Evolutionary conservation across 2,113 vertebrate species (phyloP), one percentile per base, ranked within the genome.

Genomic region (Gymnorhina tibicen): DNA sequence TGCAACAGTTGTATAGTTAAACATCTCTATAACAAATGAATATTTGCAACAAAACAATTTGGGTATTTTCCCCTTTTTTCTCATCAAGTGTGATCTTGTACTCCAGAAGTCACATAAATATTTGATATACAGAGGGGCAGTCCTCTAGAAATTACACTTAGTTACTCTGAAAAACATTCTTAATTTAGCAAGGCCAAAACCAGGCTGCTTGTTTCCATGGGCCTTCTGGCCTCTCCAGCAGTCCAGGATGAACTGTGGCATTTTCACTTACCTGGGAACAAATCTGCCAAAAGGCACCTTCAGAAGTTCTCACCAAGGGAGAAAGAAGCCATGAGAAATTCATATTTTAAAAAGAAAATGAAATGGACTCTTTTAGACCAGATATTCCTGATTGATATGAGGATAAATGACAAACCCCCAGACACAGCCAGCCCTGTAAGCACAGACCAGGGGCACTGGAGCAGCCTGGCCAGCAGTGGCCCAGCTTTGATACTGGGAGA

Each of bases 231-330:
- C 55, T 46, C 85, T 12, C 33, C 18, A 56, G 16, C 56, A 47
- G 46, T 0, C 33, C n/a, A 13, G 37, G 41, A 6, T 19, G 80
- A 78, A 33, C 23, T 0, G 0, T 23, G 74, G 22, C 24, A 32
- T 59, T 37, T 60, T 12, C 4, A 19, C 7, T 74, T 6, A 33
- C 15, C 35, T 73, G 33, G 7, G 33, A 64, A 68, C 4, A 37
- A 66, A 66, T 11, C 68, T 49, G 14, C 27, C 9, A 11, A 49
- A 59, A 68, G 24, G 24, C 11, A 26, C 44, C 41, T 50, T 50
- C 6, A 16, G 35, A 70, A 78, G 22, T 39, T 32, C 26, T 41
- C 18, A 37, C 23, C 41, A 16, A 15, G 13, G 42, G 16, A 66
- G 30, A 14, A 66, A 50, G 50, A 49, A 79, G 35, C 44, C 18